Percentiles rank a stretch among this genome's conserved stretches.
Conservation (phyloP, 2,797 vertebrate species). For the Sebastes melanostomus region DNA sequence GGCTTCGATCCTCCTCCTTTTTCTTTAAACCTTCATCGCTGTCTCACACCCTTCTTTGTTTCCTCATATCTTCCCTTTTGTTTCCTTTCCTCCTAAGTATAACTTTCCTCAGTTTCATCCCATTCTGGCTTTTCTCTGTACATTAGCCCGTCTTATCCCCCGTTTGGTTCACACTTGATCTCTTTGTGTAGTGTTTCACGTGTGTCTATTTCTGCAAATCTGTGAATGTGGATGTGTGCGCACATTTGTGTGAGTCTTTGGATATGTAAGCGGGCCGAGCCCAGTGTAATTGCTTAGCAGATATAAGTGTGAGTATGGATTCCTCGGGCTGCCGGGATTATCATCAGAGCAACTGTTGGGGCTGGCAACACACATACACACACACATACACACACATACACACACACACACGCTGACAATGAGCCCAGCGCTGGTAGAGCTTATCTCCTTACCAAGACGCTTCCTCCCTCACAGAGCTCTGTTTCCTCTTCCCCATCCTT, state of each 20-base stretch:
- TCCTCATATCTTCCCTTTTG: slow-evolving; percentile 41
- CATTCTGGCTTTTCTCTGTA: slow-evolving; percentile 17
- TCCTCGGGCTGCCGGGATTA: slow-evolving; percentile 76
- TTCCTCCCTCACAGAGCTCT: slow-evolving; percentile 79
- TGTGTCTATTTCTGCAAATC: slow-evolving; percentile 50
- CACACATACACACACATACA: slow-evolving; percentile 21
- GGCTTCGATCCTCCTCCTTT: slow-evolving; percentile 7
- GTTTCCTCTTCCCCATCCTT: slow-evolving; percentile 78
- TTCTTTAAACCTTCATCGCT: slow-evolving; percentile 26
- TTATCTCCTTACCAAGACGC: slow-evolving; percentile 82
- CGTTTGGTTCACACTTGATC: slow-evolving; percentile 50
- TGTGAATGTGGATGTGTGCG: slow-evolving; percentile 34
- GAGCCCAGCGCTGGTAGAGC: slow-evolving; percentile 73
- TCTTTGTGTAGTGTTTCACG: slow-evolving; percentile 38
- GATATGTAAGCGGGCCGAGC: slow-evolving; percentile 66
- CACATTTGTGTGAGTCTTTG: slow-evolving; percentile 54
- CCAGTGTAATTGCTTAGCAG: slow-evolving; percentile 76
- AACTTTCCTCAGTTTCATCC: slow-evolving; percentile 49
- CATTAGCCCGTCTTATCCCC: slow-evolving; percentile 55
- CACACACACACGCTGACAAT: slow-evolving; percentile 61
- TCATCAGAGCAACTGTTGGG: slow-evolving; percentile 79
- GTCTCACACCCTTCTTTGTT: slow-evolving; percentile 18
- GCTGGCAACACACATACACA: slow-evolving; percentile 53
- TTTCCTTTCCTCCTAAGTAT: slow-evolving; percentile 28
- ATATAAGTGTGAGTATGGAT: slow-evolving; percentile 75